Base-by-base conservation (phyloP, 2,113 vertebrate genomes). In the Tapirus terrestris region DNA sequence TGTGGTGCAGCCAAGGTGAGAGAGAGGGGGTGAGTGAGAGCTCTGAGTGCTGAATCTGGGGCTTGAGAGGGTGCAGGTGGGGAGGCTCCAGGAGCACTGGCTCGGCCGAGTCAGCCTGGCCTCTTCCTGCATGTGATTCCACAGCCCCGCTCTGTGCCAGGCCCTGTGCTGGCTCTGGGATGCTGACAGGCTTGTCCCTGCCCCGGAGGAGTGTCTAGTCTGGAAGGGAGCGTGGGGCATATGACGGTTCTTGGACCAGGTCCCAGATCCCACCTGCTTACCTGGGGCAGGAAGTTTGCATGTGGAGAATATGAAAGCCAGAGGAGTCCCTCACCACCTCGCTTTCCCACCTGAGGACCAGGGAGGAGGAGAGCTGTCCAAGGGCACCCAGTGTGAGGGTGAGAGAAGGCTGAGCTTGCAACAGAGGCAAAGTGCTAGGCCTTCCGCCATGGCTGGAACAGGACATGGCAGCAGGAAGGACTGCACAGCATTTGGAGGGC, bases 1-100 rank as follows among this genome's bases (percentile, higher is more conserved):
- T 43, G 56, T n/a, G 45, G 25, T 6, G 20, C 9, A 33, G 48
- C 12, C 39, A 13, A 58, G 36, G 29, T 14, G n/a, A 16, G 21
- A 45, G 21, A 14, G 10, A 5, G 16, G 73, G 39, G 43, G 25
- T 25, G n/a, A 33, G 45, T 48, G 6, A 4, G 1, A 2, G 10
- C 48, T 21, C 76, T 33, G 43, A 85, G 65, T 18, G 58, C 68
- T 70, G 8, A 18, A 56, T 76, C 45, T 29, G 36, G 43, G 65
- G n/a, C 25, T 6, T 9, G 5, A 23, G 39, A 21, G 13, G 2
- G 5, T 29, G 3, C 3, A 27, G 10, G n/a, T 1, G 1, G 4
- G 20, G 63, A 56, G 9, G 13, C 82, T n/a, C 6, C 21, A 11
- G 16, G 16, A 31, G 2, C 2, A 0, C 23, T 1, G 11, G 27